phyloP scores from a whole-genome alignment of 2,888 invertebrate species.

The Agonopterix alstromeriana region DNA sequence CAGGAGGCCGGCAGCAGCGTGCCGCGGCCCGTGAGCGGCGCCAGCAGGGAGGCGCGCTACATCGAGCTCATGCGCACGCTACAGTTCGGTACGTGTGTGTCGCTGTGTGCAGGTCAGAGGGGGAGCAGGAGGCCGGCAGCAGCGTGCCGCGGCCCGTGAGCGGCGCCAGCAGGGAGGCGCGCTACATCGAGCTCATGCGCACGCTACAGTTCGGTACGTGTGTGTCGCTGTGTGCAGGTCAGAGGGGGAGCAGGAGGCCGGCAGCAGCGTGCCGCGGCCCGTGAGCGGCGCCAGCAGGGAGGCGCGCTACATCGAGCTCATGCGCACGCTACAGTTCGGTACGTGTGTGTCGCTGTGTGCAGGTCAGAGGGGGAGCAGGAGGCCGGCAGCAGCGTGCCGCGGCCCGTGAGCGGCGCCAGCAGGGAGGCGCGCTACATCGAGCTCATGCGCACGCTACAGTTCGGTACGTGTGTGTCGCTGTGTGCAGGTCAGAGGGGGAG shows the following conservation, averaged over 20 bases:
- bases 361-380: slow-evolving; percentile 52
- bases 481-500: slow-evolving; percentile 55
- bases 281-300: slow-evolving; percentile 53
- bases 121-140: slow-evolving; percentile 45
- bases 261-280: slow-evolving; percentile 33
- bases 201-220: slow-evolving; percentile 88
- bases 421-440: slow-evolving; percentile 83
- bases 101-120: slow-evolving; percentile 56
- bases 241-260: slow-evolving; percentile 50
- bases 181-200: slow-evolving; percentile 92
- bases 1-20: slow-evolving; percentile 41
- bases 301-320: slow-evolving; percentile 86
- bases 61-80: slow-evolving; percentile 91
- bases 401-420: slow-evolving; percentile 43
- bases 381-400: slow-evolving; percentile 34
- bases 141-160: slow-evolving; percentile 38
- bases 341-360: slow-evolving; percentile 47
- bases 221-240: slow-evolving; percentile 53
- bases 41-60: slow-evolving; percentile 78
- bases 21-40: slow-evolving; percentile 39
- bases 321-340: slow-evolving; percentile 95
- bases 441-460: slow-evolving; percentile 92
- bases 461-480: slow-evolving; percentile 78
- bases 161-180: slow-evolving; percentile 59
- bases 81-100: slow-evolving; percentile 85